Percentiles rank a stretch among this genome's conserved stretches.
Conservation (phyloP, 2,113 vertebrate genomes). For the Microcebus ravelobensis region DNA sequence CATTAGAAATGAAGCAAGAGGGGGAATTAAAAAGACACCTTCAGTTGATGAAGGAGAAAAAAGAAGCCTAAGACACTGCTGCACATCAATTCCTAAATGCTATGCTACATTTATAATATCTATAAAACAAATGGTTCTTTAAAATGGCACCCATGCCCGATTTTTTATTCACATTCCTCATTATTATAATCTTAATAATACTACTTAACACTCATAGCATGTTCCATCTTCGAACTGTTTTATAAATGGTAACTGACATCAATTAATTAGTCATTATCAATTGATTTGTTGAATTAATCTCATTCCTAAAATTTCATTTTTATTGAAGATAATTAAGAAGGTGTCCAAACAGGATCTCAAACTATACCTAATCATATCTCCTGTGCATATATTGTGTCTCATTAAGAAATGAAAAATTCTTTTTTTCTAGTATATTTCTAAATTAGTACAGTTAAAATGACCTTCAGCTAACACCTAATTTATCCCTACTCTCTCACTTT, state of each 20-base stretch:
- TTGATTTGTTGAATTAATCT: conserved; percentile 73
- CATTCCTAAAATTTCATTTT: conserved; percentile 69
- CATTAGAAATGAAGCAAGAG: background rate
- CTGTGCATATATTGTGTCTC: conserved; percentile 50
- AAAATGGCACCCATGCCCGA: background rate
- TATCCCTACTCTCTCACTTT: conserved; percentile 37
- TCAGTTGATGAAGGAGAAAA: background rate
- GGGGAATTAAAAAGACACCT: background rate
- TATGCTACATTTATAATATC: background rate
- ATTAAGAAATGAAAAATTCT: conserved; percentile 41
- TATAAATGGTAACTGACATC: conserved; percentile 65
- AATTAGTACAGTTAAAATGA: conserved; percentile 66
- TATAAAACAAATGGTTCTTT: conserved; percentile 3
- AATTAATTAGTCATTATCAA: conserved; percentile 72
- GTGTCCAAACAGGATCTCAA: conserved; percentile 69
- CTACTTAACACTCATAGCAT: conserved; percentile 34
- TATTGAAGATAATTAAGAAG: conserved; percentile 74
- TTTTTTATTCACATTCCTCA: conserved; percentile 33
- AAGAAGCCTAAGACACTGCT: background rate
- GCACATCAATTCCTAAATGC: background rate
- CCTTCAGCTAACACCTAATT: conserved; percentile 58
- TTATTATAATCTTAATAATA: conserved; percentile 53
- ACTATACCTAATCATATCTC: conserved; percentile 47
- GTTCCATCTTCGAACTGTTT: conserved; percentile 46
- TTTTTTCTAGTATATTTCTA: conserved; percentile 42